Evolutionary conservation across 2,113 vertebrate species (phyloP), one percentile per base, ranked within the genome.

Genomic region (Halichoerus grypus): DNA sequence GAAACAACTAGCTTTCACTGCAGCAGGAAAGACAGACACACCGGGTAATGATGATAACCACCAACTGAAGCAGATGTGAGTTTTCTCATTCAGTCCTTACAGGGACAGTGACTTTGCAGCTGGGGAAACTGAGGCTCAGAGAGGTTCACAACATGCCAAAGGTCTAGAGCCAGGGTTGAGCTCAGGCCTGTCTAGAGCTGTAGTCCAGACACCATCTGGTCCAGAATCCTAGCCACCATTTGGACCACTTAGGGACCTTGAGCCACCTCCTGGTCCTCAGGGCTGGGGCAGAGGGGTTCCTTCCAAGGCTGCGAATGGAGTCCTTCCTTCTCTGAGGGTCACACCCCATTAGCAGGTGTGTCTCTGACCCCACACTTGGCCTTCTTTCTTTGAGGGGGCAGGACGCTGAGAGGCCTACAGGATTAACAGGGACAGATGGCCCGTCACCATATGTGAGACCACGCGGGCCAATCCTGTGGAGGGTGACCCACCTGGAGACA

Each of bases 391-490:
- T 31, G 74, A 77, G 51, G 42, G 31, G 15, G 1, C n/a, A 0
- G 24, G 33, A 8, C 22, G 4, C 51, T 19, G 57, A 31, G 36
- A 33, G 31, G 2, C 16, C n/a, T 24, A 0, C 1, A 2, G 53
- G 7, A 14, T 7, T 49, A 26, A 42, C 4, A 85, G 55, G 16
- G 18, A 1, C 7, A 14, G 16, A 42, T 4, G 49, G n/a, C 59
- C 57, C 22, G 42, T 24, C 9, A 12, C 11, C 26, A 24, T 12
- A 18, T 2, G 15, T 4, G 31, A 92, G 84, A 15, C 7, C 49
- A 33, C 21, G 1, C 1, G 16, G 42, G 61, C 49, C 67, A 36
- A 0, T 0, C 11, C 7, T 53, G 0, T 1, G 16, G 24, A 46
- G 26, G n/a, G 16, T n/a, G 90, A 36, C 33, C 72, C 33, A 24